Percentiles rank a stretch among this genome's conserved stretches.
Evolutionary conservation across 2,113 vertebrate genomes (phyloP).

Genomic region (Bufo bufo): DNA sequence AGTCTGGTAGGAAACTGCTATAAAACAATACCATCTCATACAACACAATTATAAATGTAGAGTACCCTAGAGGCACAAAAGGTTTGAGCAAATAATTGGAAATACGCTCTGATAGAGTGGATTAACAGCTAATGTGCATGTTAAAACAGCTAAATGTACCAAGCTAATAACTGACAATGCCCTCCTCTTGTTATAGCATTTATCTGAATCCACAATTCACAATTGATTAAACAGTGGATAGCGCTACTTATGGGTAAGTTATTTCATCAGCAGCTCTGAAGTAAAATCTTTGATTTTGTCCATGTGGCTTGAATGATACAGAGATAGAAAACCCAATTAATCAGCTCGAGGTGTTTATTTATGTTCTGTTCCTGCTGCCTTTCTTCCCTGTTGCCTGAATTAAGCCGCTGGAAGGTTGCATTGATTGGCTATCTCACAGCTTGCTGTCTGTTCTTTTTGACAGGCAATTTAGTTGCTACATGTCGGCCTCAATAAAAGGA

Average conservation of each 20-base stretch:
- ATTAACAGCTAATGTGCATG: background rate
- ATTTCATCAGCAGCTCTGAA: conserved; percentile 44
- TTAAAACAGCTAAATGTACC: background rate
- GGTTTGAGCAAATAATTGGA: background rate
- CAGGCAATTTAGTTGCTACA: conserved; percentile 58
- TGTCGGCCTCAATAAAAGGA: conserved; percentile 51
- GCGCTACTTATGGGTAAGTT: conserved; percentile 42
- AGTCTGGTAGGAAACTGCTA: too few relatives aligned
- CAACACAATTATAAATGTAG: too few relatives aligned
- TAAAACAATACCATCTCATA: too few relatives aligned
- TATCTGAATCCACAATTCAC: background rate
- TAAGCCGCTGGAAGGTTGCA: conserved; percentile 49
- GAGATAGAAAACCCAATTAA: conserved; percentile 54
- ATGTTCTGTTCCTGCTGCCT: conserved; percentile 52
- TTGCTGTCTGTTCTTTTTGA: conserved; percentile 56
- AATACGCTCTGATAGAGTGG: background rate
- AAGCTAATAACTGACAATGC: background rate
- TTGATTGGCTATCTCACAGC: conserved; percentile 59
- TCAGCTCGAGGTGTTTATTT: conserved; percentile 53
- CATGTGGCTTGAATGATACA: conserved; percentile 48
- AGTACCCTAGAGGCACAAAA: background rate
- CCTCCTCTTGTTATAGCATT: background rate
- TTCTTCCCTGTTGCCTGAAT: conserved; percentile 48
- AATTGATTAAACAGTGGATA: conserved; percentile 42
- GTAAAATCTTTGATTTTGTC: conserved; percentile 53